phyloP scores from a whole-genome alignment of 2,888 invertebrate species.

The Leptinotarsa peninsularis region DNA sequence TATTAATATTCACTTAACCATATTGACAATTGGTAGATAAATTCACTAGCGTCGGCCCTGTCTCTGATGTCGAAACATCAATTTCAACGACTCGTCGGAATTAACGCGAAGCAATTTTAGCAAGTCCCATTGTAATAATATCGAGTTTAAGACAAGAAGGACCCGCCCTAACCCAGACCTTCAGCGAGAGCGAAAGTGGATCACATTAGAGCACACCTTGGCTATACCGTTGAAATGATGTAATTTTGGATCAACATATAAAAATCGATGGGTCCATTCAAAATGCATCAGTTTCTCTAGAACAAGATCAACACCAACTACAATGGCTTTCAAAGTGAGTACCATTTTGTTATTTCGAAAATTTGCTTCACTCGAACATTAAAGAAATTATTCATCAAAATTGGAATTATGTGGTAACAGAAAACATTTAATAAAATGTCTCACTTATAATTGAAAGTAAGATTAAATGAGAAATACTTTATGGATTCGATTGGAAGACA shows the following conservation, averaged over 20 bases:
- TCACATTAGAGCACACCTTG: conserved; percentile 50
- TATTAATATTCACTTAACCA: not conserved
- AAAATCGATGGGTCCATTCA: conserved; percentile 50
- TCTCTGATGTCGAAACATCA: not conserved
- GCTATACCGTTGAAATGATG: conserved; percentile 41
- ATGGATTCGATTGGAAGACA: no score
- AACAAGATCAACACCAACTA: conserved; percentile 49
- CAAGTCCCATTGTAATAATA: conserved; percentile 29
- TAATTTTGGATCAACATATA: conserved; percentile 54
- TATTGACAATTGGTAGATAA: no score
- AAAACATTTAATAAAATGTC: no score
- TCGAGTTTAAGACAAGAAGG: conserved; percentile 35
- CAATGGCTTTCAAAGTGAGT: conserved; percentile 62
- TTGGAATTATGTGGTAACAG: no score
- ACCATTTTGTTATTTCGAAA: not conserved
- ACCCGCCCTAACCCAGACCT: conserved; percentile 64
- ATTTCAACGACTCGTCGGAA: not conserved
- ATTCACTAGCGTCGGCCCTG: not conserved
- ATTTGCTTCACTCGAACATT: not conserved
- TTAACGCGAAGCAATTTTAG: not conserved
- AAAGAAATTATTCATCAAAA: not conserved
- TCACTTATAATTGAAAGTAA: no score
- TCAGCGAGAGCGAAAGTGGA: conserved; percentile 64
- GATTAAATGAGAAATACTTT: no score
- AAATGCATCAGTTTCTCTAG: conserved; percentile 55